Base-by-base conservation (phyloP, 2,888 invertebrate genomes). In the Minunthozetes semirufus region DNA sequence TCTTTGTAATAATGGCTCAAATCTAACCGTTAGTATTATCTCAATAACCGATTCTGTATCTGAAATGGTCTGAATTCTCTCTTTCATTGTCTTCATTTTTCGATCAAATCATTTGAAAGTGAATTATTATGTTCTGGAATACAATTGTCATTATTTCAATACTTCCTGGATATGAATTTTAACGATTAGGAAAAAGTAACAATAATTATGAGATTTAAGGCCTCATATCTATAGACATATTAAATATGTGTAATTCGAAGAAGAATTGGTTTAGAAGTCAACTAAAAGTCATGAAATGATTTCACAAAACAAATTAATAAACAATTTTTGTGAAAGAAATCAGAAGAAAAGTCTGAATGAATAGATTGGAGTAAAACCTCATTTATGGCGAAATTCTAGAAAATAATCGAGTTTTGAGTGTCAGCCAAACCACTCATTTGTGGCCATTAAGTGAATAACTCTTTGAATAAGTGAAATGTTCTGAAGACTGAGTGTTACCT, bases 131-230 rank as follows among this genome's bases (percentile, higher is more conserved):
- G 9, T 13, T 53, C 53, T 22, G 22, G 1, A 53, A 53, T 19
- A 33, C 33, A 53, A n/a, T 8, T 53, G 13, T n/a, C 19, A n/a
- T 53, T 3, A 53, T 9, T 56, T 56, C 56, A 25, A 56, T 25
- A 56, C 56, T 56, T 56, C 56, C 56, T 56, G 56, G 56, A 56
- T 22, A 56, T 56, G 56, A 56, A 56, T 56, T 50, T 50, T 8
- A 50, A 50, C 2, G 5, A 17, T 50, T 50, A 50, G n/a, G 11
- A 19, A 42, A 42, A 42, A 33, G 9, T 11, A 42, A 42, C 42
- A 42, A 42, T 42, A 42, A 42, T 6, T 6, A 42, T 11, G 13
- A 1, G 13, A 42, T 42, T 42, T 42, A 42, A 42, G 42, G 42
- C 42, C 11, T 42, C 42, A 9, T 42, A 42, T 42, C 42, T 9